A percentile compares a stretch with the other conserved stretches of the same genome.
Conservation (phyloP, 2,797 vertebrate genomes). For the Podarcis siculus region DNA sequence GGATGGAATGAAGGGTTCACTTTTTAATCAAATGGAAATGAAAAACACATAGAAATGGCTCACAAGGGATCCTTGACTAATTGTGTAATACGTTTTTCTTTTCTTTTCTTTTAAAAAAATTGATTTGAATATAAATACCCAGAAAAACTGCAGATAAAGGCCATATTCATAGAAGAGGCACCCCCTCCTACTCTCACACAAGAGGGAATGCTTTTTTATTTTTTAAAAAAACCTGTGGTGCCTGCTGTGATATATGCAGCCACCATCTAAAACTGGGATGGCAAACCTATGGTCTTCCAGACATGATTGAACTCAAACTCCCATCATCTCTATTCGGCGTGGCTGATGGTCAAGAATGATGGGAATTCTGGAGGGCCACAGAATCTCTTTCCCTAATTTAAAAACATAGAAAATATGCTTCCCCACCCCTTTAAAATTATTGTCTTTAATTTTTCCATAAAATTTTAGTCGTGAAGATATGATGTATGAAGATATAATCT, state of each 20-base stretch:
- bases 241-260: neutral
- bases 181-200: neutral
- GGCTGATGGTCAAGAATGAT: too few relatives aligned
- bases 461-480: neutral
- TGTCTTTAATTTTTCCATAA: neutral
- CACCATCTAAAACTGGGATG: too few relatives aligned
- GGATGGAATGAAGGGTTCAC: neutral
- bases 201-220: neutral
- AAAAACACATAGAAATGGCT: neutral
- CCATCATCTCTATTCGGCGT: too few relatives aligned
- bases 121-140: neutral
- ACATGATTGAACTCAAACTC: too few relatives aligned
- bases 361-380: too few relatives aligned
- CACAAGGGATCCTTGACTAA: neutral
- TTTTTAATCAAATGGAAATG: neutral
- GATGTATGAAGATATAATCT: neutral
- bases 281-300: too few relatives aligned
- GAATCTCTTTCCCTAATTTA: neutral
- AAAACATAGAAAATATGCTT: neutral
- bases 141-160: neutral
- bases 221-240: too few relatives aligned
- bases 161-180: neutral
- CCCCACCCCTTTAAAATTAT: neutral
- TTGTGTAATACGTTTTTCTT: neutral
- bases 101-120: neutral